Evolutionary conservation across 2,113 vertebrate species (phyloP).

Genomic region (Mystacornis crossleyi): DNA sequence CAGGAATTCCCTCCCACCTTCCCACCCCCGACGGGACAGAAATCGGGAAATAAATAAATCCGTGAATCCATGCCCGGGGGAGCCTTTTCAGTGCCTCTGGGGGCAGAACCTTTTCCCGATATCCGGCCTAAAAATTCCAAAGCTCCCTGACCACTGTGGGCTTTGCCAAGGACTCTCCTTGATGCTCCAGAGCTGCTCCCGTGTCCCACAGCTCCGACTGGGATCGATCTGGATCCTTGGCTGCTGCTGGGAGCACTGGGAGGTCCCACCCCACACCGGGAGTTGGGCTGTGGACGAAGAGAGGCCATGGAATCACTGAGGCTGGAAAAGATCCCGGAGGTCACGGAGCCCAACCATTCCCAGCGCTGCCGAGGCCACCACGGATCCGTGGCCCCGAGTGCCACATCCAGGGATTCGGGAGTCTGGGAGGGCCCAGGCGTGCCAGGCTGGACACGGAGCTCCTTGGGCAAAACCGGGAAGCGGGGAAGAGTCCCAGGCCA

Average conservation of each 20-base stretch:
- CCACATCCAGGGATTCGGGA: neutral
- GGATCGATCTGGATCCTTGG: neutral
- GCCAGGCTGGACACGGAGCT: neutral
- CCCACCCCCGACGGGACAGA: neutral
- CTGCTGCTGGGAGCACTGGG: accelerated
- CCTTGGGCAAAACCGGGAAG: neutral
- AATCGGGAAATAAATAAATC: neutral
- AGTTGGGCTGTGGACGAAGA: accelerated
- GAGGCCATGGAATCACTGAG: accelerated
- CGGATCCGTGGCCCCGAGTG: accelerated
- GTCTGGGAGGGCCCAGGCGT: too few relatives aligned
- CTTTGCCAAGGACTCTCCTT: neutral
- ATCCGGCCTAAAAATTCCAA: neutral
- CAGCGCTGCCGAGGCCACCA: neutral
- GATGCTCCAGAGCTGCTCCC: neutral
- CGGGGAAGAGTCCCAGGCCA: neutral
- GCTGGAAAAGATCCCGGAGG: accelerated
- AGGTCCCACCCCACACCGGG: neutral
- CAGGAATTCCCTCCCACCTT: neutral
- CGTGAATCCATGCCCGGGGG: neutral
- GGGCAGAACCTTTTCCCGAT: neutral
- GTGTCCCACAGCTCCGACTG: neutral
- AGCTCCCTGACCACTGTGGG: neutral
- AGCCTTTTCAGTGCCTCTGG: neutral
- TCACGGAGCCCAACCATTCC: neutral